Conservation (phyloP, 2,888 invertebrate genomes). For the Pammene aurita region DNA sequence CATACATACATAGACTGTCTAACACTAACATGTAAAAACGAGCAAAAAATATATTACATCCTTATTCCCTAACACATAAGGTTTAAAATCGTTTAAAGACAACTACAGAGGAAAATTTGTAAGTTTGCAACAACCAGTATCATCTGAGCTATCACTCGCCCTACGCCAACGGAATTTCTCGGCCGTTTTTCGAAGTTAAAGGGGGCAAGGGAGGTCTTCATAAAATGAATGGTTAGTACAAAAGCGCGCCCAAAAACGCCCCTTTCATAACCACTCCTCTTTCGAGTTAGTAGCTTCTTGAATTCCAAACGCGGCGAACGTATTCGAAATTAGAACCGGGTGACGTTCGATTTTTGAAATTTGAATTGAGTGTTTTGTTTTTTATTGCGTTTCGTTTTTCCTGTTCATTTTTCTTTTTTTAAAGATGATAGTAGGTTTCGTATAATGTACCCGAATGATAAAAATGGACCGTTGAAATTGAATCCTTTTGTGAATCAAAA, state of each 20-base stretch:
- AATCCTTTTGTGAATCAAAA: slow-evolving; percentile 66
- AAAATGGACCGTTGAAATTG: slow-evolving; percentile 74
- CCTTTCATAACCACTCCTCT: slow-evolving; percentile 75
- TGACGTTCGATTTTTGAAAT: slow-evolving; percentile 41
- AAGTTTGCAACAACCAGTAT: slow-evolving; percentile 57
- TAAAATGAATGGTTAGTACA: slow-evolving; percentile 58
- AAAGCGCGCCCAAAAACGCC: slow-evolving; percentile 77
- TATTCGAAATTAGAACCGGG: slow-evolving; percentile 27
- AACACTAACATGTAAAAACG: slow-evolving; percentile 44
- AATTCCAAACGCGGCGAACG: slow-evolving; percentile 39
- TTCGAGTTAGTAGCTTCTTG: slow-evolving; percentile 59
- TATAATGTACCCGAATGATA: slow-evolving; percentile 80
- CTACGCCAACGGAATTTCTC: slow-evolving; percentile 32
- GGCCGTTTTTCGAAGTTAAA: slow-evolving; percentile 40
- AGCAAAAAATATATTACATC: slow-evolving; percentile 39
- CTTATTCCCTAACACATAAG: slow-evolving; percentile 44
- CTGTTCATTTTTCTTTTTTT: slow-evolving; percentile 31
- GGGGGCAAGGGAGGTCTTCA: slow-evolving; percentile 54
- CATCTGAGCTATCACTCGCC: slow-evolving; percentile 47
- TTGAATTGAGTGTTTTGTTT: slow-evolving; percentile 46
- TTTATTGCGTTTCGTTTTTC: slow-evolving; percentile 42
- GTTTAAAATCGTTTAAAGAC: slow-evolving; percentile 36
- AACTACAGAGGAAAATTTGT: slow-evolving; percentile 52
- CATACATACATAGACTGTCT: slow-evolving; percentile 46
- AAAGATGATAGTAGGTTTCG: slow-evolving; percentile 45